Conservation (phyloP, 2,113 vertebrate species). For the Anolis sagrei region DNA sequence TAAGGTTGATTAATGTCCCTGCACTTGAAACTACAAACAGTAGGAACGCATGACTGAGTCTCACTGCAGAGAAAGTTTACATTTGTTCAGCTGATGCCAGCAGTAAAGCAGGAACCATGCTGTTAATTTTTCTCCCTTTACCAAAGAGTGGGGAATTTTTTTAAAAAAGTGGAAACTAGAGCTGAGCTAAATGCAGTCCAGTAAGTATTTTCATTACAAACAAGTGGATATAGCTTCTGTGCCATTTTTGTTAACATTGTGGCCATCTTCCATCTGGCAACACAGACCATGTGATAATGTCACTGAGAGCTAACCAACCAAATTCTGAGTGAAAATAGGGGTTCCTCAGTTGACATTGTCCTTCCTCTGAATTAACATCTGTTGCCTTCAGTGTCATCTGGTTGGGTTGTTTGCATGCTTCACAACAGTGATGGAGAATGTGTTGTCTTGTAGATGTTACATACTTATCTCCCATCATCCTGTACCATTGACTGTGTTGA, state of each 20-base stretch:
- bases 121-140: slow-evolving; percentile 26
- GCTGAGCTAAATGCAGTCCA: neutral
- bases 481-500: no score
- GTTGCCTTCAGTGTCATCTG: neutral
- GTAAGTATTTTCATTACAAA: neutral
- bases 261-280: no score
- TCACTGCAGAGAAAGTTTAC: slow-evolving; percentile 3
- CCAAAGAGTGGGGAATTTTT: neutral
- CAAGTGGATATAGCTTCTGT: neutral
- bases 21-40: slow-evolving; percentile 43
- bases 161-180: neutral
- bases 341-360: neutral
- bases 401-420: neutral
- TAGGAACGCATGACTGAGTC: slow-evolving; percentile 43
- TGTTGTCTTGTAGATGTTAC: no score
- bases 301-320: neutral
- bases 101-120: slow-evolving; percentile 32
- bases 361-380: neutral
- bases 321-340: neutral
- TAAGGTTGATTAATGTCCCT: slow-evolving; percentile 10
- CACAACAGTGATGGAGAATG: neutral
- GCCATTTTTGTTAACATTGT: neutral
- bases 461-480: no score
- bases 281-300: no score
- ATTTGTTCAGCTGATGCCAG: slow-evolving; percentile 44